Conservation (phyloP, 2,113 vertebrate genomes). For the Cebidichthys violaceus region DNA sequence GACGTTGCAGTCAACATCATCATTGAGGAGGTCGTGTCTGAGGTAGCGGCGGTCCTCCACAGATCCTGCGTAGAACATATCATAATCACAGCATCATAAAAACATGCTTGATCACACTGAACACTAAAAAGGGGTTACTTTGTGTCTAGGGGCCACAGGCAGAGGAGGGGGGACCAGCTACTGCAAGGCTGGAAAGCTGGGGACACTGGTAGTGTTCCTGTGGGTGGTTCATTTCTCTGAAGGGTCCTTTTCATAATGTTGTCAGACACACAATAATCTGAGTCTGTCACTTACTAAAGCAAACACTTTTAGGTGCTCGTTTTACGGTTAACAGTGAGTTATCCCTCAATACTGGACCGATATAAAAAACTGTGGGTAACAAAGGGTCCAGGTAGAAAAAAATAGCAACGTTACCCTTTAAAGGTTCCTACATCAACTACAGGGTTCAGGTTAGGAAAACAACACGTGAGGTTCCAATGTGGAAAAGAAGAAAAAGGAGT, state of each 20-base stretch:
- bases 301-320: too few species aligned
- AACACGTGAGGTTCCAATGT: background rate
- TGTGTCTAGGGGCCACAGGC: too few species aligned
- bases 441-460: background rate
- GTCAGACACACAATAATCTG: too few species aligned
- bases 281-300: too few species aligned
- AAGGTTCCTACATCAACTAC: background rate
- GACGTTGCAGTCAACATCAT: constrained; percentile 88
- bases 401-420: background rate
- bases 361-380: background rate
- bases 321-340: background rate
- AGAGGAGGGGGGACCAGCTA: too few species aligned
- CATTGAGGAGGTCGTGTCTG: constrained; percentile 89
- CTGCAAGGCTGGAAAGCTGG: too few species aligned
- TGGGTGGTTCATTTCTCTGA: too few species aligned
- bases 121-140: background rate
- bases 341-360: background rate
- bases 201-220: too few species aligned
- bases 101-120: background rate
- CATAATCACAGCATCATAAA: background rate
- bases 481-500: background rate
- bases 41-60: constrained; percentile 92
- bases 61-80: constrained; percentile 83
- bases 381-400: background rate
- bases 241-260: too few species aligned